Evolutionary conservation across 2,113 vertebrate species (phyloP), one percentile per base, ranked within the genome.

Genomic region (Cairina moschata): DNA sequence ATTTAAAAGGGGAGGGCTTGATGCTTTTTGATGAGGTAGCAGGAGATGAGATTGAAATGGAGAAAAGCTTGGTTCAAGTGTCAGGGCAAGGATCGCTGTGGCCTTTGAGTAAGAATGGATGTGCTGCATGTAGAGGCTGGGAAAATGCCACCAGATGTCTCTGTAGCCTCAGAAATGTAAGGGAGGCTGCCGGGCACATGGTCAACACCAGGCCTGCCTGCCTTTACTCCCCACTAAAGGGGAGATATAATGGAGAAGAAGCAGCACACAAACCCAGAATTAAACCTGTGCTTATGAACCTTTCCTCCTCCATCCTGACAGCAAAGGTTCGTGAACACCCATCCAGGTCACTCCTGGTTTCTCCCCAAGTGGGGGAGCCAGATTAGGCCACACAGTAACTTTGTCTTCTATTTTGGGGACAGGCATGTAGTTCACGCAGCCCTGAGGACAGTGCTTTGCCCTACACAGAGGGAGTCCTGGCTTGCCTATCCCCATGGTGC

Each of bases 101-200:
- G 67, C 21, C 48, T 56, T 60, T 3, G 23, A n/a, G 52, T 0
- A 31, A 36, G 23, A 40, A 9, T 21, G 58, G 38, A 52, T 34
- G 55, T 3, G 6, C 60, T 90, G 87, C 9, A 1, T 93, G 94
- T 17, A 83, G 89, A 93, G 87, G 58, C 31, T 16, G 94, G 36
- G 78, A 72, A 85, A 75, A 85, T 86, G 83, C 98, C 98, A 98
- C 97, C 97, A 98, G 98, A 83, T 97, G 98, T 97, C 98, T 85
- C 98, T 96, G 84, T 17, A 93, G 86, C 82, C 97, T 97, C 72
- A 96, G 82, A 95, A 94, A 97, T 87, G 44, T 6, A 52, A 56
- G 58, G 8, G 25, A 86, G 16, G 44, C 36, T 38, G 38, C 34
- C 8, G 17, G 13, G 60, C 3, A 23, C 46, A 4, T 14, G 25